These are phyloP conservation scores for Chorisops tibialis DNA, from an alignment of 2,888 invertebrate genomes.

Conservation along the genomic window DNA sequence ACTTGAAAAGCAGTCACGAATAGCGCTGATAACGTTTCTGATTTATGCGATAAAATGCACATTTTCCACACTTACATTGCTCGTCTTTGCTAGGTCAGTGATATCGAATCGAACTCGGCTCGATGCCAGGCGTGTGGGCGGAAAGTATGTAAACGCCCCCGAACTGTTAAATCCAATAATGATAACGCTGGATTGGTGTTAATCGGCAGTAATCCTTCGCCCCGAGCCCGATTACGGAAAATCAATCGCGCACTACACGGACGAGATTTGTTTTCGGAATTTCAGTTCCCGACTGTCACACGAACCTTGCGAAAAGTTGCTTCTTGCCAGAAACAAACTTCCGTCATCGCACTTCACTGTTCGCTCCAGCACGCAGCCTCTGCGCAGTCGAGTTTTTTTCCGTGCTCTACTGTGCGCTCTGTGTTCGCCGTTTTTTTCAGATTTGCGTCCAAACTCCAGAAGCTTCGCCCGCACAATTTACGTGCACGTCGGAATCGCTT, in stretches of 20 bases:
- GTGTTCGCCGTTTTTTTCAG: too few relatives aligned
- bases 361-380: conserved; percentile 10
- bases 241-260: background rate
- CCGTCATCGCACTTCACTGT: conserved; percentile 15
- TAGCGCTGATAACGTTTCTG: too few relatives aligned
- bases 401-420: too few relatives aligned
- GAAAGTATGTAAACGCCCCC: background rate
- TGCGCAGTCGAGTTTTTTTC: background rate
- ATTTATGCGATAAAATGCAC: too few relatives aligned
- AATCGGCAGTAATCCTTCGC: background rate
- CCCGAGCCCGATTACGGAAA: background rate
- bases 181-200: background rate
- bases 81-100: conserved; percentile 23
- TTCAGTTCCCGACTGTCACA: background rate
- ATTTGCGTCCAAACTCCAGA: too few relatives aligned
- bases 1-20: too few relatives aligned
- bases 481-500: too few relatives aligned
- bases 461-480: too few relatives aligned
- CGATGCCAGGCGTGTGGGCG: background rate
- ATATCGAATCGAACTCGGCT: background rate
- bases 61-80: conserved; percentile 14
- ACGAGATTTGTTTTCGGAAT: background rate
- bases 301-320: background rate
- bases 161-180: background rate
- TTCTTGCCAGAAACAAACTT: conserved; percentile 16